Base-by-base conservation (phyloP, 2,797 vertebrate genomes). In the Danio jaintianensis region DNA sequence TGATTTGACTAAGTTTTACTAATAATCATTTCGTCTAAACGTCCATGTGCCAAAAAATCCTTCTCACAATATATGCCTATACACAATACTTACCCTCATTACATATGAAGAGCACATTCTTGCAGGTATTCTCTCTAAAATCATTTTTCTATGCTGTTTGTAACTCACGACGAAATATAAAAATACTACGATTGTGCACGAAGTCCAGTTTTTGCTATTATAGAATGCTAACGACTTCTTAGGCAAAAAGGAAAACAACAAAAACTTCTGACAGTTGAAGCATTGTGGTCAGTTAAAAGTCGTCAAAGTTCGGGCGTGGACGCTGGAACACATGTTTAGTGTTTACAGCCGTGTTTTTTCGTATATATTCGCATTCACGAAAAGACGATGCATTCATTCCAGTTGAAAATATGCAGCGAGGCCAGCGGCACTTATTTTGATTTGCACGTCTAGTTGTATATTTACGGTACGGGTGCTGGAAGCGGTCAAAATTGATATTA, bases 41-140 rank as follows among this genome's bases (percentile, higher is more conserved):
- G 29, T 6, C 22, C 20, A 48, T 6, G 45, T n/a, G 16, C 29
- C 15, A 9, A 52, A 52, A 11, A 15, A 47, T 7, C 7, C 18
- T 10, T 15, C 9, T 15, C 9, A 43, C 18, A 50, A 40, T 7
- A 22, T 6, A 16, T 16, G 16, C 13, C 29, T 1, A 29, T 18
- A 15, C 18, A 11, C 29, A 5, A 13, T 13, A 85, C 92, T 91
- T 82, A 94, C 93, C 88, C 88, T 83, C 18, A 86, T 80, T 70
- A 92, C 85, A 89, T 87, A 88, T 5, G 82, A 79, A 52, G 89
- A 87, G 87, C 86, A 85, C 12, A 76, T 50, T 62, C 87, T 85
- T 3, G 89, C 4, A 2, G 75, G 85, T 12, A 95, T 58, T 52
- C 75, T 93, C 80, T 89, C 86, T 73, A 90, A 77, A 86, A 94